Evolutionary conservation across 2,113 vertebrate species (phyloP).

Genomic region (Pollachius pollachius): DNA sequence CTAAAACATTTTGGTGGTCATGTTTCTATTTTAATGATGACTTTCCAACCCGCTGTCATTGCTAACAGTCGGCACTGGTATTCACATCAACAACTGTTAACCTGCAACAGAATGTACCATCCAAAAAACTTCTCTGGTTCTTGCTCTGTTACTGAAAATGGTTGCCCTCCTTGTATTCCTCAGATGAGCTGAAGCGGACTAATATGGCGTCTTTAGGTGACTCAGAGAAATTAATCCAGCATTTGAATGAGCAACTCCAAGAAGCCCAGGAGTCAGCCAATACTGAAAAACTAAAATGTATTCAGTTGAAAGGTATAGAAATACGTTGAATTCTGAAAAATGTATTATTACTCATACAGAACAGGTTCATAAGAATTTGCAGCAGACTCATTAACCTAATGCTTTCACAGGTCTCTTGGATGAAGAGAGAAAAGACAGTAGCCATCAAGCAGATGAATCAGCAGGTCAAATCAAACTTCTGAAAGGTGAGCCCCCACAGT

Average conservation of each 20-base stretch:
- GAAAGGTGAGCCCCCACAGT: constrained; percentile 75
- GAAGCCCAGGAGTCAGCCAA: constrained; percentile 89
- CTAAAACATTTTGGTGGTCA: constrained; percentile 10
- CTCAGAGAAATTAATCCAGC: constrained; percentile 88
- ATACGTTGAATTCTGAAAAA: neutral
- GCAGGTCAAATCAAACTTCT: constrained; percentile 88
- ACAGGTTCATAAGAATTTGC: neutral
- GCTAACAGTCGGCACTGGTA: neutral
- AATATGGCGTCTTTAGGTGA: constrained; percentile 83
- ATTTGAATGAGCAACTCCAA: constrained; percentile 85
- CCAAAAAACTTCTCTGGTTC: neutral
- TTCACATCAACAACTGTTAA: neutral
- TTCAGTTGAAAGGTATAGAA: constrained; percentile 90
- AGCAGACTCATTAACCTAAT: too few species aligned
- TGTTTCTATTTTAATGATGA: constrained; percentile 24
- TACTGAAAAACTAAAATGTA: constrained; percentile 87
- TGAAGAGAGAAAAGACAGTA: constrained; percentile 85
- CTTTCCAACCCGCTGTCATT: constrained; percentile 3
- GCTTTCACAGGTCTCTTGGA: constrained; percentile 79
- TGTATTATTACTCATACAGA: neutral
- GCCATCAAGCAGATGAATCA: constrained; percentile 86
- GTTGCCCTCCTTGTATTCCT: constrained; percentile 8
- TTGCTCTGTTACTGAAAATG: constrained; percentile 7
- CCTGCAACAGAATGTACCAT: neutral
- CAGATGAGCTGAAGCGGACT: constrained; percentile 87